A percentile compares a stretch with the other conserved stretches of the same genome.
Conservation (phyloP, 2,888 invertebrate species). For the Pheosia tremula region DNA sequence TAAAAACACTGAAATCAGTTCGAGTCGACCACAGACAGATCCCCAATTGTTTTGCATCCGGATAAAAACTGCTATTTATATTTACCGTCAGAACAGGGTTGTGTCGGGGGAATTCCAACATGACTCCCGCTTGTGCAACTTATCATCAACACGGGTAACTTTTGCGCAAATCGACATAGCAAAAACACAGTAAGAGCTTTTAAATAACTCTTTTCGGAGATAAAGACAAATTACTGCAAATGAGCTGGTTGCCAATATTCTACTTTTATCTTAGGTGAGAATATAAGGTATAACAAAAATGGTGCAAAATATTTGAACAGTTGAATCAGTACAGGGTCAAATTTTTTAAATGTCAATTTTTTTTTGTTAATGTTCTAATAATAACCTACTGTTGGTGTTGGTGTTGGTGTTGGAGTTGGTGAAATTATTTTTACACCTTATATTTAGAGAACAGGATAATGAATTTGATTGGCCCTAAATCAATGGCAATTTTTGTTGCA, state of each 20-base stretch:
- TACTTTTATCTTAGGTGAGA: neutral
- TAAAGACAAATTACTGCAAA: neutral
- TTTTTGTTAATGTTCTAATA: too few species aligned
- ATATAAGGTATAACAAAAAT: neutral
- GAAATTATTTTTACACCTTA: too few species aligned
- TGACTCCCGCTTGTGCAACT: constrained; percentile 19
- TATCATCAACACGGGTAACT: constrained; percentile 19
- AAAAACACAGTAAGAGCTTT: neutral
- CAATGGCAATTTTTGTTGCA: too few species aligned
- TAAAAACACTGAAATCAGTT: neutral
- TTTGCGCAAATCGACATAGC: constrained; percentile 13
- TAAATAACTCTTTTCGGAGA: neutral
- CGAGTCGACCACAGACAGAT: too few species aligned
- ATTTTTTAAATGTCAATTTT: too few species aligned
- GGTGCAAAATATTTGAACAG: too few species aligned
- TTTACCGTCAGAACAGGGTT: constrained; percentile 17
- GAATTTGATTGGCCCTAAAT: too few species aligned
- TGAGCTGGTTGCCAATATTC: neutral
- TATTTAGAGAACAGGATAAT: too few species aligned
- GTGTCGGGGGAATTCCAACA: constrained; percentile 25
- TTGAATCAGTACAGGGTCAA: too few species aligned
- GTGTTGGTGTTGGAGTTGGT: too few species aligned
- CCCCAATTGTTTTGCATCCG: neutral
- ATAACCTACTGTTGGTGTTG: too few species aligned
- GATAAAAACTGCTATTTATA: neutral